Conservation (phyloP, 2,888 invertebrate species). For the Hydraecia micacea region DNA sequence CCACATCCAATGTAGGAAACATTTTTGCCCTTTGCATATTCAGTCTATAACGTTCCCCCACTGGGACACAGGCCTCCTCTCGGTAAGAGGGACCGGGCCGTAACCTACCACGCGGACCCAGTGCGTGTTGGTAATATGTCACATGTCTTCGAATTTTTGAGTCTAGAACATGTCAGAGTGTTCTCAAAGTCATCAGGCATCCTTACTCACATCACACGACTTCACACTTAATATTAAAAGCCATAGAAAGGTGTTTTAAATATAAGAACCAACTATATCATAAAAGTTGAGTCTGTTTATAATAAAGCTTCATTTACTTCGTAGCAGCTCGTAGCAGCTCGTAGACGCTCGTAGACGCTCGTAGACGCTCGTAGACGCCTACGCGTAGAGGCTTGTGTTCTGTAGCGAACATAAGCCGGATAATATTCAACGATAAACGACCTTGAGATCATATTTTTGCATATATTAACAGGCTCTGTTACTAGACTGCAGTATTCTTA, state of each 20-base stretch:
- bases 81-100: not conserved
- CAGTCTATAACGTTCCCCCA: not conserved
- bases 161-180: not conserved
- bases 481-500: not conserved
- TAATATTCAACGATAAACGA: conserved; percentile 13
- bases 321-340: conserved; percentile 29
- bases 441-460: conserved; percentile 10
- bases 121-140: not conserved
- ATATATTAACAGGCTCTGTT: not conserved
- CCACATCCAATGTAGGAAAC: not conserved
- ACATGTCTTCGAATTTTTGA: too few species aligned
- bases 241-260: not conserved
- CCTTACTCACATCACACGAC: not conserved
- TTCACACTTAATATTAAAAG: not conserved
- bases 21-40: not conserved
- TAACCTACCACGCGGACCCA: not conserved
- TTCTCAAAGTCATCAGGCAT: not conserved
- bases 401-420: conserved; percentile 17
- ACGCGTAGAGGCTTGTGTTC: conserved; percentile 18
- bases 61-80: not conserved
- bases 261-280: not conserved
- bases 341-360: conserved; percentile 23
- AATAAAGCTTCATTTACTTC: conserved; percentile 20
- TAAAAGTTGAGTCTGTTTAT: conserved; percentile 1
- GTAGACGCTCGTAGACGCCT: conserved; percentile 37